These are phyloP conservation scores for Montifringilla adamsi DNA, from an alignment of 2,113 vertebrate genomes.

Conservation along the genomic window DNA sequence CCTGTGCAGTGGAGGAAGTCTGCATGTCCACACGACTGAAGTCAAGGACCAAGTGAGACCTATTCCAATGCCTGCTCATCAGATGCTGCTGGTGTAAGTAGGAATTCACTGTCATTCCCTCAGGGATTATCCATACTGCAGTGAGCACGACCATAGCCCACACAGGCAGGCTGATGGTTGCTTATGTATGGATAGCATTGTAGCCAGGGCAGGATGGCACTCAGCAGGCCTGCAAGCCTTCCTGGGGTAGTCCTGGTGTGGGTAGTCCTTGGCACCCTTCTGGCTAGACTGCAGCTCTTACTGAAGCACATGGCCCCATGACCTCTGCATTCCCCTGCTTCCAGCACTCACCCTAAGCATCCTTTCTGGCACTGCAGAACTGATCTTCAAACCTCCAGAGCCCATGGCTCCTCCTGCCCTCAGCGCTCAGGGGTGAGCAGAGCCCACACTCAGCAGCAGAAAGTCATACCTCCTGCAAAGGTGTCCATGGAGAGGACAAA, in stretches of 20 bases:
- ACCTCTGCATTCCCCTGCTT: neutral
- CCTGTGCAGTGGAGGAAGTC: neutral
- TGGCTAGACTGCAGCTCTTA: neutral
- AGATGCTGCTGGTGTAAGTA: neutral
- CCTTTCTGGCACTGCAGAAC: neutral
- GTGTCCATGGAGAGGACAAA: neutral
- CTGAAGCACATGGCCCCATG: neutral
- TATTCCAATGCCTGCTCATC: neutral
- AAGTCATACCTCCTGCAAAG: neutral
- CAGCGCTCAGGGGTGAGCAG: neutral
- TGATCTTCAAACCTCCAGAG: neutral
- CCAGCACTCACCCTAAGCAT: neutral
- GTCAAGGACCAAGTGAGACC: neutral
- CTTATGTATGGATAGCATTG: neutral
- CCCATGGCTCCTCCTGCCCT: neutral
- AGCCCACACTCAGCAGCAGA: neutral
- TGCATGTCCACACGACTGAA: rapidly evolving
- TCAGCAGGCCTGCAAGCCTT: neutral
- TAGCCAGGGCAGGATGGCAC: neutral
- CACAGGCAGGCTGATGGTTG: neutral
- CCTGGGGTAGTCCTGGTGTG: neutral
- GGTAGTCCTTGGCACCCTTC: neutral
- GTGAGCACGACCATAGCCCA: neutral
- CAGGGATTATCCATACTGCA: neutral
- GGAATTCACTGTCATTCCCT: neutral